These are phyloP conservation scores for Pseudanteris insignis DNA, from an alignment of 2,888 invertebrate species.

Conservation along the genomic window DNA sequence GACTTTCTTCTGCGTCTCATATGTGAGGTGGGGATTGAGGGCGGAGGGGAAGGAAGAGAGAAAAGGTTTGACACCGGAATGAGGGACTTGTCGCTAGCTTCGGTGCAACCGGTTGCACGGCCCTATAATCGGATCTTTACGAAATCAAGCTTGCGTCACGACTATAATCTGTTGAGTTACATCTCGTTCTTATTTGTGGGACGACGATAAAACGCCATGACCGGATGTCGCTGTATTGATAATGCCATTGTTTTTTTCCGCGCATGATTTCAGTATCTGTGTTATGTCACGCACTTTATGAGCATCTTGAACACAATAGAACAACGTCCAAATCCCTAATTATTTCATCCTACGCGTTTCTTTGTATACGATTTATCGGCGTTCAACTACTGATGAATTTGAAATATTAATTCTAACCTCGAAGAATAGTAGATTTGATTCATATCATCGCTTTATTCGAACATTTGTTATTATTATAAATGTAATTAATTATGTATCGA, in stretches of 20 bases:
- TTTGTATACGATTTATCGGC: no score
- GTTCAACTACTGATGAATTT: no score
- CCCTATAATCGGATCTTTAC: slow-evolving; percentile 17
- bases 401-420: no score
- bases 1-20: neutral
- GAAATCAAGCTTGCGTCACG: slow-evolving; percentile 19
- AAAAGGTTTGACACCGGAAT: neutral
- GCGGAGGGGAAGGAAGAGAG: no score
- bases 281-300: slow-evolving; percentile 9
- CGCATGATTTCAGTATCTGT: slow-evolving; percentile 12
- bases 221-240: slow-evolving; percentile 31
- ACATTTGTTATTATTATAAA: no score
- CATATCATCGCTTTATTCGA: no score
- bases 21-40: neutral
- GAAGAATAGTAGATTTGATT: no score
- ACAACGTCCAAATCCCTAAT: no score
- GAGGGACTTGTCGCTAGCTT: neutral
- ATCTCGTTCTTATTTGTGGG: slow-evolving; percentile 24
- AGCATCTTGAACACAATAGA: neutral
- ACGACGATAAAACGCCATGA: slow-evolving; percentile 21
- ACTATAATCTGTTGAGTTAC: slow-evolving; percentile 9
- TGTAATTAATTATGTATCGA: no score
- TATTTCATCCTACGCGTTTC: no score
- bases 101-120: slow-evolving; percentile 9
- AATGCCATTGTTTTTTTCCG: slow-evolving; percentile 25